Evolutionary conservation across 1,140 invertebrate species (phyloP).

Genomic region (Macrocentrus cingulum): DNA sequence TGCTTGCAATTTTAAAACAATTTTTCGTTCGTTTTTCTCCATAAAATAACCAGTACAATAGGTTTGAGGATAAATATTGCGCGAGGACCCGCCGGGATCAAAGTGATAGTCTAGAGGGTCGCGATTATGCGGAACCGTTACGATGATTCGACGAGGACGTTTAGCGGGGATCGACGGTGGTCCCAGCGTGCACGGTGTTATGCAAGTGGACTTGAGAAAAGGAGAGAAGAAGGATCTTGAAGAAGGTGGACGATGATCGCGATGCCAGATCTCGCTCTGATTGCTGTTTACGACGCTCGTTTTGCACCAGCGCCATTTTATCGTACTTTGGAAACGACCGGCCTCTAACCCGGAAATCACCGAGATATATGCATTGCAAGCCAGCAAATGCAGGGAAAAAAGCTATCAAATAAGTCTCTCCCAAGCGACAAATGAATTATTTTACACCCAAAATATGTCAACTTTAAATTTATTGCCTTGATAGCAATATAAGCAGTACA

Average conservation of each 20-base stretch:
- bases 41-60: too few relatives aligned
- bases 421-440: too few relatives aligned
- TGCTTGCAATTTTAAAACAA: too few relatives aligned
- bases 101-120: background rate
- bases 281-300: slow-evolving; percentile 42
- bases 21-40: too few relatives aligned
- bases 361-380: background rate
- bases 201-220: background rate
- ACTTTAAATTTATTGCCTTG: too few relatives aligned
- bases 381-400: background rate
- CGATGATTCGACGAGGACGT: slow-evolving; percentile 4
- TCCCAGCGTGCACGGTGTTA: background rate
- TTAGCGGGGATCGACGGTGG: slow-evolving; percentile 4
- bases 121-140: slow-evolving; percentile 1
- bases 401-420: background rate
- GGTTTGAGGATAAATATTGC: too few relatives aligned
- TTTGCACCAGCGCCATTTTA: slow-evolving; percentile 29
- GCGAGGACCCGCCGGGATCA: too few relatives aligned
- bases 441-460: too few relatives aligned
- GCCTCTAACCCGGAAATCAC: slow-evolving; percentile 32
- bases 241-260: slow-evolving; percentile 16
- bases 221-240: background rate
- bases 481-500: too few relatives aligned
- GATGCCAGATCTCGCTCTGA: slow-evolving; percentile 38
- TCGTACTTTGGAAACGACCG: slow-evolving; percentile 17